Conservation (phyloP, 2,113 vertebrate genomes). For the Leptosomus discolor region DNA sequence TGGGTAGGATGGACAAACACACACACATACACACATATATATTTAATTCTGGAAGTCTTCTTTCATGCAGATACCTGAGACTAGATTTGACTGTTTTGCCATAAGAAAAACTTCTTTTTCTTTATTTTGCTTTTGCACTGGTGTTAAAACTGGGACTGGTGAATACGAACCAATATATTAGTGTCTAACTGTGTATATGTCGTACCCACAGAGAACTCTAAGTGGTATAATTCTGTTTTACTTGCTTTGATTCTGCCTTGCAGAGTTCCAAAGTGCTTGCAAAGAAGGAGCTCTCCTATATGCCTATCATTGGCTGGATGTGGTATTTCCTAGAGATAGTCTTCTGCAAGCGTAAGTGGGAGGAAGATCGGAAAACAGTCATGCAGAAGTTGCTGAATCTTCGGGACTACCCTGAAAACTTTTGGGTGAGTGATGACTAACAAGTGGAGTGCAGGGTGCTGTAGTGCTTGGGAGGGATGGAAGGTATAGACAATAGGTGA, state of each 20-base stretch:
- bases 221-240: neutral
- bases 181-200: neutral
- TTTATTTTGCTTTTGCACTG: neutral
- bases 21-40: rapidly evolving
- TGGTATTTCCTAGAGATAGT: constrained; percentile 98
- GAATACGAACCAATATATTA: neutral
- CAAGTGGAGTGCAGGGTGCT: neutral
- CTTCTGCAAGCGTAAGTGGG: constrained; percentile 95
- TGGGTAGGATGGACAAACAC: neutral
- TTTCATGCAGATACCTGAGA: neutral
- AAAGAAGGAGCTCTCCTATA: constrained; percentile 91
- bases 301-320: constrained; percentile 97
- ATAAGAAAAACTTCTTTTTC: neutral
- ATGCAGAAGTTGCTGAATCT: constrained; percentile 83
- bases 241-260: constrained; percentile 8
- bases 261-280: constrained; percentile 95
- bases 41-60: neutral
- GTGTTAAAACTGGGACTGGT: neutral
- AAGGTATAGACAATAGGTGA: neutral
- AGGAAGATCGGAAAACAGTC: constrained; percentile 88
- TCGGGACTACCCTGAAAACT: constrained; percentile 90
- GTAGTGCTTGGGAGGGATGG: neutral
- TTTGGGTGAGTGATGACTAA: constrained; percentile 75
- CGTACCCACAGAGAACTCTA: neutral
- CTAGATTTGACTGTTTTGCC: neutral